These are phyloP conservation scores for Acrocephalus arundinaceus DNA, from an alignment of 2,113 vertebrate species.

Conservation along the genomic window DNA sequence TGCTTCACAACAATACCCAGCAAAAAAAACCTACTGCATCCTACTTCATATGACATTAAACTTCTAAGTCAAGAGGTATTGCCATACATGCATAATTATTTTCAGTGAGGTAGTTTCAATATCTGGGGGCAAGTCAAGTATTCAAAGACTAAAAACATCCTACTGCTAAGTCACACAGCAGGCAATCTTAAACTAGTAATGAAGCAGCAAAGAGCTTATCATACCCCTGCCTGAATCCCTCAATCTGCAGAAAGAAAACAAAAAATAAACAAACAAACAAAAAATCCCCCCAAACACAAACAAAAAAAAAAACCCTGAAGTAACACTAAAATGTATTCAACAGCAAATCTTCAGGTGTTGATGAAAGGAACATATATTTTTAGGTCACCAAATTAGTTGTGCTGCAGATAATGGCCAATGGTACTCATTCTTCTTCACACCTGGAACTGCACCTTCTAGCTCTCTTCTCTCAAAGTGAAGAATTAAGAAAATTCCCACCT, in stretches of 20 bases:
- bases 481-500: neutral
- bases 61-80: neutral
- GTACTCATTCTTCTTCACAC: neutral
- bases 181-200: neutral
- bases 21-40: neutral
- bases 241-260: neutral
- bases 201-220: neutral
- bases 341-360: neutral
- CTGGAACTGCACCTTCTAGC: neutral
- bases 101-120: neutral
- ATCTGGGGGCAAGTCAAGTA: neutral
- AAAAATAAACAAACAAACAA: neutral
- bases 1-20: neutral
- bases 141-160: neutral
- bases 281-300: neutral
- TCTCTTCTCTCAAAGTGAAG: neutral
- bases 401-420: neutral
- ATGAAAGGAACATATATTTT: neutral
- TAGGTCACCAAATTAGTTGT: neutral
- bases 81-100: neutral
- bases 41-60: neutral
- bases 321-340: neutral
- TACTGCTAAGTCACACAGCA: neutral
- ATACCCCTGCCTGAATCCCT: neutral
- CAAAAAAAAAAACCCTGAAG: neutral